These are phyloP conservation scores for Zosterops borbonicus DNA, from an alignment of 2,113 vertebrate genomes.

Conservation along the genomic window DNA sequence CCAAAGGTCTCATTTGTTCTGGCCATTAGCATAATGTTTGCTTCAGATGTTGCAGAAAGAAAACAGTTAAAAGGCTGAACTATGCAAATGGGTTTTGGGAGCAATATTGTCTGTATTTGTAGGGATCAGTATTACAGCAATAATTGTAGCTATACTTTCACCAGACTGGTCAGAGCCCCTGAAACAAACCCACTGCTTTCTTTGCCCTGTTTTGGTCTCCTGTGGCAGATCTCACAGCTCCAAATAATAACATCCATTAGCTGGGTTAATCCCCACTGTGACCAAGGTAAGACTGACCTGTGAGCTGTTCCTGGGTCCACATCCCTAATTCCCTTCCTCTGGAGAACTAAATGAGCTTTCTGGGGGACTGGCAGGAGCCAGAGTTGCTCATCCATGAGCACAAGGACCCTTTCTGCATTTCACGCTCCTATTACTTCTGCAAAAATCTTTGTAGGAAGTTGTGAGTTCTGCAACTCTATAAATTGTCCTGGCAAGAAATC, in stretches of 20 bases:
- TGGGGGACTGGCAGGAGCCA: not conserved
- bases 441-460: not conserved
- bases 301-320: not conserved
- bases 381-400: not conserved
- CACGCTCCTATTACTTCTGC: not conserved
- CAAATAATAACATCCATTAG: not conserved
- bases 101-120: not conserved
- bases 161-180: not conserved
- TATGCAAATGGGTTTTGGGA: not conserved
- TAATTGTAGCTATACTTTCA: not conserved
- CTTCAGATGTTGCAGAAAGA: not conserved
- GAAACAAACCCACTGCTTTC: not conserved
- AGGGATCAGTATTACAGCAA: not conserved
- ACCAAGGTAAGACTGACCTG: not conserved
- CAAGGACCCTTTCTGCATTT: not conserved
- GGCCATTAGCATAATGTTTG: not conserved
- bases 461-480: not conserved
- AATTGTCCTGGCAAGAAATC: constrained; percentile 46
- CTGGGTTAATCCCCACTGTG: accelerated
- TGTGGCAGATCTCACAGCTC: not conserved
- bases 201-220: not conserved
- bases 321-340: not conserved
- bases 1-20: not conserved
- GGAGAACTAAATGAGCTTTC: not conserved
- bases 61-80: not conserved